Evolutionary conservation across 2,888 invertebrate genomes (phyloP).

Genomic region (Callosobruchus maculatus): DNA sequence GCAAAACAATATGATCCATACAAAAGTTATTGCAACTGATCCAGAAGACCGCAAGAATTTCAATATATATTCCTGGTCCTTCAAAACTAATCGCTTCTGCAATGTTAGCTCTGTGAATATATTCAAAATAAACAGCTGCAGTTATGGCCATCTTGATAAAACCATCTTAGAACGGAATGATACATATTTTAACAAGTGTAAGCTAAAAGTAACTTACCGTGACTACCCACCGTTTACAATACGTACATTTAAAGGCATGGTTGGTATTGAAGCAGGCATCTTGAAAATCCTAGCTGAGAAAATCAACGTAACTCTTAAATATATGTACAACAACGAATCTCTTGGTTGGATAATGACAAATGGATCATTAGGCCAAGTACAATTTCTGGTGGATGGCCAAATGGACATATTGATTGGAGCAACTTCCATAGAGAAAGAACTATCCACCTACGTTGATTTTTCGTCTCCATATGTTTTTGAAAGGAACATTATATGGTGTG

Average conservation of each 20-base stretch:
- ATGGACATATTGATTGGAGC: too few relatives aligned
- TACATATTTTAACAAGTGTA: not conserved
- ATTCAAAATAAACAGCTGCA: not conserved
- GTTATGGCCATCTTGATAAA: not conserved
- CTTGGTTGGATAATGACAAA: too few relatives aligned
- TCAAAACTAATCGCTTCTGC: not conserved
- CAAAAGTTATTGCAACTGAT: not conserved
- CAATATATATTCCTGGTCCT: not conserved
- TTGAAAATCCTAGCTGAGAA: not conserved
- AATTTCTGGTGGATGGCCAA: too few relatives aligned
- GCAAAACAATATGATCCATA: not conserved
- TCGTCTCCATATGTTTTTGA: too few relatives aligned
- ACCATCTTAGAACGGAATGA: not conserved
- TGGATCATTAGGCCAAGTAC: too few relatives aligned
- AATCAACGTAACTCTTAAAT: too few relatives aligned
- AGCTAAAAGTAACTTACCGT: not conserved
- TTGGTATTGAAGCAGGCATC: not conserved
- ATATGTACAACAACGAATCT: too few relatives aligned
- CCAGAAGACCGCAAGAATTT: not conserved
- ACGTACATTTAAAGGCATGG: not conserved
- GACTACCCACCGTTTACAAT: not conserved
- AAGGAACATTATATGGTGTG: too few relatives aligned
- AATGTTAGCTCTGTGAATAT: not conserved
- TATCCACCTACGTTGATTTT: too few relatives aligned
- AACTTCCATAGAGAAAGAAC: too few relatives aligned